Evolutionary conservation across 2,888 invertebrate species (phyloP).

Genomic region (Pteria penguin): DNA sequence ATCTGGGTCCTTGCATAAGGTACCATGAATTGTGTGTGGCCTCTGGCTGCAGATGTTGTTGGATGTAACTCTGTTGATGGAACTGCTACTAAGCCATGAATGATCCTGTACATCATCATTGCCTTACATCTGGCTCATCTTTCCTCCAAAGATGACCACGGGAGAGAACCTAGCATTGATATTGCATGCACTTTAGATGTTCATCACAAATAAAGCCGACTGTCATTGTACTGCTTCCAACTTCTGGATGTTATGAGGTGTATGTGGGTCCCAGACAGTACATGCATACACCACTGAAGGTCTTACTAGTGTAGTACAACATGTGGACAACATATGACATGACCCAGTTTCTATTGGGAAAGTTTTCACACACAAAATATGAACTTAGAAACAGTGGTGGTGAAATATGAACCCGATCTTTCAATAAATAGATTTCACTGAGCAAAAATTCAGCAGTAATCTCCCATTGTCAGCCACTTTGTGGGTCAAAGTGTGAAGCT

Average conservation of each 20-base stretch:
- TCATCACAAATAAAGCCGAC: conserved; percentile 1
- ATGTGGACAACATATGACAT: too few relatives aligned
- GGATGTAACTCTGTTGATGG: not conserved
- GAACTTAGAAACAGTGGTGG: too few relatives aligned
- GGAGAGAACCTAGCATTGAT: conserved; percentile 16
- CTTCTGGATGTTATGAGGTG: not conserved
- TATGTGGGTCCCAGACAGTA: conserved; percentile 27
- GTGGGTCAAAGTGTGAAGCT: too few relatives aligned
- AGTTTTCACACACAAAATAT: too few relatives aligned
- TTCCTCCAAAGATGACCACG: too few relatives aligned
- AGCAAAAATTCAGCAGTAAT: too few relatives aligned
- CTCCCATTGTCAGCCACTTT: too few relatives aligned
- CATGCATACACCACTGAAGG: not conserved
- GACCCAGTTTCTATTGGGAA: too few relatives aligned
- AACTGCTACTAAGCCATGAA: not conserved
- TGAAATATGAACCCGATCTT: too few relatives aligned
- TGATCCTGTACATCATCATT: conserved; percentile 11
- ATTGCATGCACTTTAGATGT: conserved; percentile 5
- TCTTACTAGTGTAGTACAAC: conserved; percentile 14
- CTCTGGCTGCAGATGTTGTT: not conserved
- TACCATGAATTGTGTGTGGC: not conserved
- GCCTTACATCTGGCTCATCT: not conserved
- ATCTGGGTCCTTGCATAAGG: conserved; percentile 1
- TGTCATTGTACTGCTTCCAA: conserved; percentile 8
- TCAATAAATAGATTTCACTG: too few relatives aligned